Base-by-base conservation (phyloP, 2,888 invertebrate species). In the Myopa testacea region DNA sequence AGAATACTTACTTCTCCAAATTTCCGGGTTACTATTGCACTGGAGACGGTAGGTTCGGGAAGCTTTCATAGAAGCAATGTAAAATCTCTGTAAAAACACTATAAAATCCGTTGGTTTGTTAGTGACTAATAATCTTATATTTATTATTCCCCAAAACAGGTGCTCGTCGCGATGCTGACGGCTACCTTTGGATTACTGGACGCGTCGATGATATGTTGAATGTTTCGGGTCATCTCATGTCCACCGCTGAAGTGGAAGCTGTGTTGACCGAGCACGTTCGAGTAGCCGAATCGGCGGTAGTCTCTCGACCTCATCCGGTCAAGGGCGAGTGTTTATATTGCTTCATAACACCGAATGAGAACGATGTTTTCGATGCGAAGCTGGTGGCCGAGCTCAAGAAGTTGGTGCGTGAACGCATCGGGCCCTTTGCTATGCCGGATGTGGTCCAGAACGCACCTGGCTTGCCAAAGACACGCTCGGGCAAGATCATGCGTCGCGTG, bases 131-230 rank as follows among this genome's bases (percentile, higher is more conserved):
- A 26, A 26, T 26, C 26, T 26, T 26, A 26, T 26, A 26, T 26
- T 26, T 26, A 26, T 26, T 26, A 37, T 37, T 34, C 34, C 12
- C 38, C 37, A 19, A 83, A 87, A 37, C 87, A 98, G 98, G 98
- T 77, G 98, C 97, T 0, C 92, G 93, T 82, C 92, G 97, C 78
- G 99, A 99, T 88, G 92, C 94, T 37, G 98, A 99, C 88, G 98
- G 98, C 0, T 98, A 97, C 88, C 90, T 97, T 77, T 98, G 98
- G 98, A 95, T 99, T 79, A 98, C 98, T 0, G 98, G 98, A 0
- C 93, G 98, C 78, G 96, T 98, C 60, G 99, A 99, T 88, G 99
- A 99, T 89, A 98, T 99, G 97, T 91, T 99, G 82, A 99, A 99
- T 89, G 98, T 99, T 10, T 98, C 98, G 3, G 99, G 99, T 0